These are phyloP conservation scores for Epinephelus awoara DNA, from an alignment of 2,797 vertebrate species.

Conservation along the genomic window DNA sequence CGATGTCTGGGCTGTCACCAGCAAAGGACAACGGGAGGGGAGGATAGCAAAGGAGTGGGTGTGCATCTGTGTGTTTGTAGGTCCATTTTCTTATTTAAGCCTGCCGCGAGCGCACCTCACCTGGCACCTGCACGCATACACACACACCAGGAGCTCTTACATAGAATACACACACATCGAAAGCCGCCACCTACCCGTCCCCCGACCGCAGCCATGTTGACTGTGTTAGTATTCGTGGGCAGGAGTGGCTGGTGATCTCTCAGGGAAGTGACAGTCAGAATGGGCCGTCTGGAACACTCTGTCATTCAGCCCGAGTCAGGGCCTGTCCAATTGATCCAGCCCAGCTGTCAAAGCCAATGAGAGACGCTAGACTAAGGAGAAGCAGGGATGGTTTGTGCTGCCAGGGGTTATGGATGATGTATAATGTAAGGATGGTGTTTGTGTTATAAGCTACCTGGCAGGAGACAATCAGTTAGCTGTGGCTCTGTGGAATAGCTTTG, in stretches of 20 bases:
- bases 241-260: slow-evolving; percentile 79
- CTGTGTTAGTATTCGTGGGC: slow-evolving; percentile 79
- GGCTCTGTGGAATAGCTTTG: slow-evolving; percentile 33
- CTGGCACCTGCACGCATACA: slow-evolving; percentile 28
- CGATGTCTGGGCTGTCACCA: slow-evolving; percentile 50
- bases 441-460: slow-evolving; percentile 65
- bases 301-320: slow-evolving; percentile 76
- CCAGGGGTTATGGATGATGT: slow-evolving; percentile 74
- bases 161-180: slow-evolving; percentile 12
- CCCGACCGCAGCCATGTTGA: slow-evolving; percentile 49
- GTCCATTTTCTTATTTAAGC: slow-evolving; percentile 36
- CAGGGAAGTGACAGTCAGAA: slow-evolving; percentile 83
- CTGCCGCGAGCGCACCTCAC: slow-evolving; percentile 25
- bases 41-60: slow-evolving; percentile 33
- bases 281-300: slow-evolving; percentile 77
- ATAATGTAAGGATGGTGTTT: slow-evolving; percentile 69
- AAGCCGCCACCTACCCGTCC: slow-evolving; percentile 27
- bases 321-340: slow-evolving; percentile 81
- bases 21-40: slow-evolving; percentile 49
- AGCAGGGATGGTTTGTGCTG: slow-evolving; percentile 64
- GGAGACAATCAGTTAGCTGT: slow-evolving; percentile 47
- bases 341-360: slow-evolving; percentile 82
- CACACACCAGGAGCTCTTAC: background rate
- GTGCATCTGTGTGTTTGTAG: slow-evolving; percentile 18
- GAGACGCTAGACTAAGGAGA: slow-evolving; percentile 73